Conservation (phyloP, 2,113 vertebrate species). For the Australoheros scitulus region DNA sequence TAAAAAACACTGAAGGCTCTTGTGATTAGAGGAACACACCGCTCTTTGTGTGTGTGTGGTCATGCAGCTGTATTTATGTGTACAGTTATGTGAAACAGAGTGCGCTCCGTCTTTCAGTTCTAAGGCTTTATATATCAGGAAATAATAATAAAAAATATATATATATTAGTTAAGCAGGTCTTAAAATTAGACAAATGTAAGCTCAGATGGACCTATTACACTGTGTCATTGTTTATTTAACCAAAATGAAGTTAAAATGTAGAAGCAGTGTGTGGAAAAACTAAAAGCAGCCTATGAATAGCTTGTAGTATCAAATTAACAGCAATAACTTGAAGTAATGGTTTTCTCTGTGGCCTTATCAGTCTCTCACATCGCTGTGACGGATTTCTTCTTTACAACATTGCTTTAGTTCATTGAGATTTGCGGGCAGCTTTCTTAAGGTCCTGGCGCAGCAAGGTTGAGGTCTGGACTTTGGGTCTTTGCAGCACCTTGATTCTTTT, state of each 20-base stretch:
- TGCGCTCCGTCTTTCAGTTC: not conserved
- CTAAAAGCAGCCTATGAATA: not conserved
- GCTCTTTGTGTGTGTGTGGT: not conserved
- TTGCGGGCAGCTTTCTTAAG: not conserved
- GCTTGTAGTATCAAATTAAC: not conserved
- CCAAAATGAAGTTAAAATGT: not conserved
- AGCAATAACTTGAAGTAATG: not conserved
- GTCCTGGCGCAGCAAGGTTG: not conserved
- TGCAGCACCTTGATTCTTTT: not conserved
- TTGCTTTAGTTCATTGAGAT: not conserved
- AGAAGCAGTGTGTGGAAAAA: not conserved
- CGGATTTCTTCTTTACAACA: not conserved
- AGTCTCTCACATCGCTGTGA: not conserved
- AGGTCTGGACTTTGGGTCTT: not conserved
- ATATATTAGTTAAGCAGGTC: not conserved
- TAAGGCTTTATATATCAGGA: not conserved
- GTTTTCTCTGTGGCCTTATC: not conserved
- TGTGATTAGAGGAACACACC: not conserved
- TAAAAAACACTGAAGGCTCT: not conserved
- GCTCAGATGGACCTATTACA: not conserved
- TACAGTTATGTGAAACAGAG: not conserved
- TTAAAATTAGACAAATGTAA: not conserved
- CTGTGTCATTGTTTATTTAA: not conserved
- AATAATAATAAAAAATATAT: not conserved
- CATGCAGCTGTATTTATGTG: not conserved